These are phyloP conservation scores for Ginglymostoma cirratum DNA, from an alignment of 2,113 vertebrate species.

Conservation along the genomic window DNA sequence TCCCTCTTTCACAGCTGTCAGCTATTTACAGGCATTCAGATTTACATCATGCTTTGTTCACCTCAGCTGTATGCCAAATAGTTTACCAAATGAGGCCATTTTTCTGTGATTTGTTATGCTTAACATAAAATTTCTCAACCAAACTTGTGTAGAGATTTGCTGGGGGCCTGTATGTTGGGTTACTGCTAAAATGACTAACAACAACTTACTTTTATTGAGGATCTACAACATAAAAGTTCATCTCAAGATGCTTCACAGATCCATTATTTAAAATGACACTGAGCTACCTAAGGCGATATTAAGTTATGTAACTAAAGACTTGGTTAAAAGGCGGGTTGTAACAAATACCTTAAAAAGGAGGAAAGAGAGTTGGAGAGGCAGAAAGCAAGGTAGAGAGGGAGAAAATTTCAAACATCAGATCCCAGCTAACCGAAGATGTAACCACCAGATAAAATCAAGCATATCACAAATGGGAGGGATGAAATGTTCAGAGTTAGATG, in stretches of 20 bases:
- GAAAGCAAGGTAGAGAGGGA: not conserved
- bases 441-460: no score
- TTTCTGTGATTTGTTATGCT: slow-evolving; percentile 5
- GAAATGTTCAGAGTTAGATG: no score
- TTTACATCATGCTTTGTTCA: slow-evolving; percentile 25
- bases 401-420: not conserved
- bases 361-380: not conserved
- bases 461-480: no score
- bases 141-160: not conserved
- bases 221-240: not conserved
- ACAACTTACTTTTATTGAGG: not conserved
- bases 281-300: not conserved
- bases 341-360: not conserved
- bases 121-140: not conserved
- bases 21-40: slow-evolving; percentile 31
- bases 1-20: slow-evolving; percentile 36
- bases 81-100: not conserved
- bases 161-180: not conserved
- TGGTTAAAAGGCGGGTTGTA: not conserved
- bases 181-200: not conserved
- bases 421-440: no score
- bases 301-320: not conserved
- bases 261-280: not conserved
- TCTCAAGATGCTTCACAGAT: not conserved
- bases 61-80: not conserved